These are phyloP conservation scores for Cylloceria caligata DNA, from an alignment of 2,888 invertebrate species.

Conservation along the genomic window DNA sequence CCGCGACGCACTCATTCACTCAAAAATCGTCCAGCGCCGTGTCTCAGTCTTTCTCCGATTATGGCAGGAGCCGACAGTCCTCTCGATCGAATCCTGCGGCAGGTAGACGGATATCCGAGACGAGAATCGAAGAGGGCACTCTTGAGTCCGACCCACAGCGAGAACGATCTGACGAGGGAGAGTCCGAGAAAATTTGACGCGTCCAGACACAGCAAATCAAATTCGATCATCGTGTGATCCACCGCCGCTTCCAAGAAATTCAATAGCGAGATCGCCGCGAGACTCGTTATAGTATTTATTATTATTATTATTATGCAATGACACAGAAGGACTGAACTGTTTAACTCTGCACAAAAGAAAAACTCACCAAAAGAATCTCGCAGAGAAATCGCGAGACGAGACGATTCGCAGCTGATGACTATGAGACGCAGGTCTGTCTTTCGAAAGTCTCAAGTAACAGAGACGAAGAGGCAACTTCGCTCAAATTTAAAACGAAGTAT, in stretches of 20 bases:
- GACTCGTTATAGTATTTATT: constrained; percentile 17
- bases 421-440: constrained; percentile 48
- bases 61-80: constrained; percentile 72
- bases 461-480: constrained; percentile 30
- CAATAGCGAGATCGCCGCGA: constrained; percentile 21
- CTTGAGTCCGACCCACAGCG: constrained; percentile 68
- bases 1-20: constrained; percentile 75
- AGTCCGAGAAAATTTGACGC: constrained; percentile 64
- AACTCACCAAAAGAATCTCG: neutral
- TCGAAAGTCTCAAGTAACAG: constrained; percentile 32
- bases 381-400: neutral
- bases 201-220: constrained; percentile 66
- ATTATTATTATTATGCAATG: constrained; percentile 5
- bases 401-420: constrained; percentile 1
- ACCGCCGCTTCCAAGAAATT: constrained; percentile 12
- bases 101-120: constrained; percentile 72
- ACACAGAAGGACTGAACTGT: constrained; percentile 1
- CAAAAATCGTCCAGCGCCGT: constrained; percentile 69
- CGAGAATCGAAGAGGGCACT: constrained; percentile 68
- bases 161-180: constrained; percentile 69
- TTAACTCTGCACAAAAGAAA: neutral
- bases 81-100: constrained; percentile 75
- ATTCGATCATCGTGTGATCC: constrained; percentile 64
- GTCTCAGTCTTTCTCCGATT: constrained; percentile 76
- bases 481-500: constrained; percentile 35